Conservation (phyloP, 2,113 vertebrate species). For the Pelecanoides urinatrix region DNA sequence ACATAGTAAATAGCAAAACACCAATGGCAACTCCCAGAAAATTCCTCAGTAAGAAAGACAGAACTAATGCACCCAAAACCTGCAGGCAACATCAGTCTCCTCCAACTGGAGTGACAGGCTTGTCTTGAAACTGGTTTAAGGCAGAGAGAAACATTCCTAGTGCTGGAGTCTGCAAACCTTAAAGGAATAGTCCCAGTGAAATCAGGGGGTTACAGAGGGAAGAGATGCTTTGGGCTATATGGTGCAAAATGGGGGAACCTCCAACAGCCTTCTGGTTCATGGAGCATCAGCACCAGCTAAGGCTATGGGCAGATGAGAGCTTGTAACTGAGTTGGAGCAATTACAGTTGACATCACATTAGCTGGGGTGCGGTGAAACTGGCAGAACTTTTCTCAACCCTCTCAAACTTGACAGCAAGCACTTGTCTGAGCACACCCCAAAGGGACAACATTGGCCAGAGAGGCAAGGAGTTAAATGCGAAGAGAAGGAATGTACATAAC, state of each 20-base stretch:
- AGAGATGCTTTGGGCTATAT: background rate
- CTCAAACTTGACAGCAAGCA: background rate
- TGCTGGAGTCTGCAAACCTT: background rate
- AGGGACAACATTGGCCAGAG: background rate
- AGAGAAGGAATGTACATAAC: background rate
- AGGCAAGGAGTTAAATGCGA: background rate
- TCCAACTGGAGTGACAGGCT: slow-evolving; percentile 52
- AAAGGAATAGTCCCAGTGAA: background rate
- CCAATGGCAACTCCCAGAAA: slow-evolving; percentile 9
- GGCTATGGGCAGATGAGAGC: background rate
- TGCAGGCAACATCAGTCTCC: slow-evolving; percentile 18
- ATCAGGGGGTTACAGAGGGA: background rate
- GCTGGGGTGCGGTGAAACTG: fast-evolving
- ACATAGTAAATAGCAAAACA: background rate
- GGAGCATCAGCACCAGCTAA: background rate
- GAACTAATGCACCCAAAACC: slow-evolving; percentile 32
- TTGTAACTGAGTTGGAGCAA: background rate
- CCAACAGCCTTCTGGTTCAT: background rate
- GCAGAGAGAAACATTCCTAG: background rate
- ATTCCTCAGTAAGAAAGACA: slow-evolving; percentile 13
- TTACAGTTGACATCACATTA: background rate
- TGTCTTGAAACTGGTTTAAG: slow-evolving; percentile 20
- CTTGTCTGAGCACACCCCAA: background rate
- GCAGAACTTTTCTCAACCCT: background rate
- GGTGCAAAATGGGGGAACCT: background rate